Evolutionary conservation across 2,113 vertebrate genomes (phyloP).

Genomic region (Ictidomys tridecemlineatus): DNA sequence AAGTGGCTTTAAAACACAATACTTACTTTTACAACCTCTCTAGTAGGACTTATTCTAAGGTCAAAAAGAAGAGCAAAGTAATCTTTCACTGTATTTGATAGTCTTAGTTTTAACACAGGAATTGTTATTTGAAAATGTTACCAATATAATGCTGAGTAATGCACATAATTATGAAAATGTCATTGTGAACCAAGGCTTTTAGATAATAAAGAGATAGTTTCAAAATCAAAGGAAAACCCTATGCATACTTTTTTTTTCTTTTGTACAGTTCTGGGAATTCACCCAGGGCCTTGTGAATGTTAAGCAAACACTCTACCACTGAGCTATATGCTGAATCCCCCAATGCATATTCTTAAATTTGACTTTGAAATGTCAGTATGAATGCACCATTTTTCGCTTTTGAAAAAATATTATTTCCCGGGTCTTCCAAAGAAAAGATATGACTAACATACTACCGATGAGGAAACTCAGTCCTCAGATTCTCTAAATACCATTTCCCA

Average conservation of each 20-base stretch:
- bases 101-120: not conserved
- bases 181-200: not conserved
- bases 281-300: no score
- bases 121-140: conserved; percentile 32
- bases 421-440: conserved; percentile 23
- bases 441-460: not conserved
- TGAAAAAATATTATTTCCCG: conserved; percentile 42
- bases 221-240: conserved; percentile 37
- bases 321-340: no score
- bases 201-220: conserved; percentile 19
- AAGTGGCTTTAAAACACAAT: not conserved
- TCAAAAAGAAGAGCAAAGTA: conserved; percentile 31
- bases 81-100: not conserved
- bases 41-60: conserved; percentile 29
- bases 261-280: no score
- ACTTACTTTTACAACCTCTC: not conserved
- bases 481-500: conserved; percentile 3
- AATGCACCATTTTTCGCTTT: conserved; percentile 17
- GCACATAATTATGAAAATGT: conserved; percentile 22
- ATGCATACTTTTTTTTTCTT: not conserved
- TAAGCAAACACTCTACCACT: no score
- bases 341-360: conserved; percentile 6
- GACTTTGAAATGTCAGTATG: conserved; percentile 29
- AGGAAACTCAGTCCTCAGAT: not conserved
- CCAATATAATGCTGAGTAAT: not conserved